A percentile compares a stretch with the other conserved stretches of the same genome.
Conservation (phyloP, 1,140 invertebrate genomes). For the Caenorhabditis remanei region DNA sequence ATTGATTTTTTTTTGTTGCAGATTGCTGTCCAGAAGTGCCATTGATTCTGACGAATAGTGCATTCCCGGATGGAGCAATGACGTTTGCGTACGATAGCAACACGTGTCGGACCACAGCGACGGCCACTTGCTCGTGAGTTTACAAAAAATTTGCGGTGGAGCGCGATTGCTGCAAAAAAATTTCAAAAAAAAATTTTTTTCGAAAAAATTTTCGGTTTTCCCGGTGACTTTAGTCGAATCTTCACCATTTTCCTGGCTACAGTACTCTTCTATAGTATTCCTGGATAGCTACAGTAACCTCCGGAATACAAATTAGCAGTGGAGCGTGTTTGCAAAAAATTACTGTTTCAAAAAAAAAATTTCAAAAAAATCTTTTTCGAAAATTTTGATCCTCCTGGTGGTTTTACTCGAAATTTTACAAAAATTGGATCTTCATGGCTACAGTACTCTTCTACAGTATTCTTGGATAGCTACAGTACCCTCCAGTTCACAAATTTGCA, state of each 20-base stretch:
- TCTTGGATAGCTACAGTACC: not conserved
- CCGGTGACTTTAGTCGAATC: no score
- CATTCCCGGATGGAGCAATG: conserved; percentile 15
- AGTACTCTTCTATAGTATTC: not conserved
- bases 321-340: no score
- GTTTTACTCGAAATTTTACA: no score
- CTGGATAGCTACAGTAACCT: not conserved
- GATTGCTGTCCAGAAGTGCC: conserved; percentile 30
- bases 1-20: not conserved
- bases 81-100: not conserved
- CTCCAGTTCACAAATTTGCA: no score
- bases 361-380: no score
- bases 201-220: no score
- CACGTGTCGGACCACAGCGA: not conserved
- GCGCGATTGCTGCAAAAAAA: not conserved
- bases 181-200: not conserved
- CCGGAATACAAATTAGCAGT: no score
- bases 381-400: no score
- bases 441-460: not conserved
- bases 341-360: no score
- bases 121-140: conserved; percentile 25
- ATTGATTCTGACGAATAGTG: not conserved
- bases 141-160: not conserved
- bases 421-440: no score
- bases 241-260: no score